Base-by-base conservation (phyloP, 2,113 vertebrate species). In the Rhadina sibilatrix region DNA sequence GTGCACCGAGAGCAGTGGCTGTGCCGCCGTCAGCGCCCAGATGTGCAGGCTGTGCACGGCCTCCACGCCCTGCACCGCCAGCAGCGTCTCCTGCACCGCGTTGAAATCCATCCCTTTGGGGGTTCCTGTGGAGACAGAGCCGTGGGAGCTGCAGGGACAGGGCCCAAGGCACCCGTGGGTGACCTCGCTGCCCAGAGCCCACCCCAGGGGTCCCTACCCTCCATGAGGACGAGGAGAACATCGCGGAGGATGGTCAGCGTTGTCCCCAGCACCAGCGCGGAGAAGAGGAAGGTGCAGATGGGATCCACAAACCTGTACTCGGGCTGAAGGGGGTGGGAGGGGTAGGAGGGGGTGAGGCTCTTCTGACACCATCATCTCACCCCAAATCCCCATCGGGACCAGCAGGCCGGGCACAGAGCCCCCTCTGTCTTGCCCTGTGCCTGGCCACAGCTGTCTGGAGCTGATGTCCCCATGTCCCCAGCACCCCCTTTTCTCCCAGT, bases 201-300 rank as follows among this genome's bases (percentile, higher is more conserved):
- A 3, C 6, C 16, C 18, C 1, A 0, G 7, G 3, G 53, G 53
- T 70, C 21, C 94, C 50, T 97, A 99, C 99, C 99, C 94, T 99
- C 98, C 99, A 99, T 99, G 59, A 99, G 97, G 44, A 99, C 98
- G 5, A 98, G 98, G 86, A 99, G 95, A 54, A 99, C 98, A 0
- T 99, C 99, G 5, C 98, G 98, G 23, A 98, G 97, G 96, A 99
- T 98, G 61, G 98, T 98, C 85, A 98, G 47, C 0, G 99, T 99
- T 0, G 99, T 99, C n/a, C 96, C 98, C 71, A 99, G 93, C 64
- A 99, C 99, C 49, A 99, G 95, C 2, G 97, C 46, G 0, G 99
- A 99, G 97, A 99, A 99, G 66, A 99, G 94, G 97, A 99, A 99
- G 37, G 99, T 99, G 83, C 99, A 99, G 92, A 99, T 97, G 12